Evolutionary conservation across 2,888 invertebrate genomes (phyloP).

Genomic region (Metopia argyrocephala): DNA sequence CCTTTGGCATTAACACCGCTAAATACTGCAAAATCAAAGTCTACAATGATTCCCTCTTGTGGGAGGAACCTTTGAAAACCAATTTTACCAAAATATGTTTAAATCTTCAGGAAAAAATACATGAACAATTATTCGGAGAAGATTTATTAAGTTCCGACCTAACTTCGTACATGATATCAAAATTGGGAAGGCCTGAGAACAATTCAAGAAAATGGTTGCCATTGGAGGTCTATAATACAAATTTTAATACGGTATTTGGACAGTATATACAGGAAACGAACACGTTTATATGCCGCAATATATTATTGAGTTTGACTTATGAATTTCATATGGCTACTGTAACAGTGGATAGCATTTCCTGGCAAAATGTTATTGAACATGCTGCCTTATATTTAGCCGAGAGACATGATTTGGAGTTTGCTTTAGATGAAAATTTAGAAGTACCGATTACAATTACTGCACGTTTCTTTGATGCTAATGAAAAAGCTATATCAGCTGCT

Average conservation of each 20-base stretch:
- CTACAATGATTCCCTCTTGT: constrained; percentile 59
- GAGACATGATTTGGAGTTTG: constrained; percentile 75
- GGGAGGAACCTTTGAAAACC: constrained; percentile 32
- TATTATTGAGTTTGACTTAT: constrained; percentile 72
- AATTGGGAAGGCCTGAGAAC: constrained; percentile 73
- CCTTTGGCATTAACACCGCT: constrained; percentile 72
- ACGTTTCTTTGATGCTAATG: constrained; percentile 72
- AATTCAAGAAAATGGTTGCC: constrained; percentile 70
- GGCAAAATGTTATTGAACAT: constrained; percentile 72
- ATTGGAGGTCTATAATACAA: constrained; percentile 67
- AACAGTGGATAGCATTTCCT: constrained; percentile 61
- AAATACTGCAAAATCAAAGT: constrained; percentile 71
- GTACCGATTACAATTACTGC: constrained; percentile 74
- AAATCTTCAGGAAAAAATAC: constrained; percentile 70
- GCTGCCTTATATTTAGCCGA: constrained; percentile 71
- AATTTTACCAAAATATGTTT: constrained; percentile 74
- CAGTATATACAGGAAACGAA: constrained; percentile 68
- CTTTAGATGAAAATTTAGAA: constrained; percentile 70
- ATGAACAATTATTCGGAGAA: constrained; percentile 62
- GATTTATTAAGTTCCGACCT: constrained; percentile 65
- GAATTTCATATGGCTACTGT: constrained; percentile 71
- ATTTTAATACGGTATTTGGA: constrained; percentile 68
- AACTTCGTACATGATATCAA: constrained; percentile 69
- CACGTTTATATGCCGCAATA: constrained; percentile 75
- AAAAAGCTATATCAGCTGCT: constrained; percentile 51